phyloP scores from a whole-genome alignment of 2,797 vertebrate species.

The Oreortyx pictus region DNA sequence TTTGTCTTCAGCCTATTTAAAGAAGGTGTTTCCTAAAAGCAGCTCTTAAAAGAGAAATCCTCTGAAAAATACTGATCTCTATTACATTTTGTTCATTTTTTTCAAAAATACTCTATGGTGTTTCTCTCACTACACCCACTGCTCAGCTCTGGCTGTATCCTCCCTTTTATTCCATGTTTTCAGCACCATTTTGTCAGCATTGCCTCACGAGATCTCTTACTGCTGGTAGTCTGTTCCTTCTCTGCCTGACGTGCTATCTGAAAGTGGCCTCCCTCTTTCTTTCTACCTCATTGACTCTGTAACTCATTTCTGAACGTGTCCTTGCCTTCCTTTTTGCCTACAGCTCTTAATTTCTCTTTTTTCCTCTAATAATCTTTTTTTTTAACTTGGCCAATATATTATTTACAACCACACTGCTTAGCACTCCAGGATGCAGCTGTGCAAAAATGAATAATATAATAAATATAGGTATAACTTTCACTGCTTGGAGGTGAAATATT shows the following conservation, averaged over 20 bases:
- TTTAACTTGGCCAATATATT: background rate
- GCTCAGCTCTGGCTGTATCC: background rate
- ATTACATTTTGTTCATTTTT: background rate
- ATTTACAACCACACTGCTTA: background rate
- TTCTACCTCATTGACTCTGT: slow-evolving; percentile 16
- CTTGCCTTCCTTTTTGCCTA: background rate
- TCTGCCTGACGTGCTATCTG: background rate
- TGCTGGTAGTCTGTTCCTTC: background rate
- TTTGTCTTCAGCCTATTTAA: background rate
- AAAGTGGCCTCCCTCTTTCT: background rate
- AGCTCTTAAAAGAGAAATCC: background rate
- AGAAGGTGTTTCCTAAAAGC: background rate
- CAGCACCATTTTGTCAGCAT: background rate
- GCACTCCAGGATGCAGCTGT: background rate
- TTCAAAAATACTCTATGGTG: background rate
- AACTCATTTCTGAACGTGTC: slow-evolving; percentile 2
- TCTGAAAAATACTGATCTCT: background rate
- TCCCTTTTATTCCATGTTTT: background rate
- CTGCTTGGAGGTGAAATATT: background rate
- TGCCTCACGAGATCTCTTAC: background rate
- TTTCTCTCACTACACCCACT: background rate
- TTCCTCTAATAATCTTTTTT: background rate
- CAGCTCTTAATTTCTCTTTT: slow-evolving; percentile 1
- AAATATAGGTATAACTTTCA: background rate
- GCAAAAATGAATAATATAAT: slow-evolving; percentile 10